phyloP scores from a whole-genome alignment of 2,113 vertebrate species.

The Saguinus midas region DNA sequence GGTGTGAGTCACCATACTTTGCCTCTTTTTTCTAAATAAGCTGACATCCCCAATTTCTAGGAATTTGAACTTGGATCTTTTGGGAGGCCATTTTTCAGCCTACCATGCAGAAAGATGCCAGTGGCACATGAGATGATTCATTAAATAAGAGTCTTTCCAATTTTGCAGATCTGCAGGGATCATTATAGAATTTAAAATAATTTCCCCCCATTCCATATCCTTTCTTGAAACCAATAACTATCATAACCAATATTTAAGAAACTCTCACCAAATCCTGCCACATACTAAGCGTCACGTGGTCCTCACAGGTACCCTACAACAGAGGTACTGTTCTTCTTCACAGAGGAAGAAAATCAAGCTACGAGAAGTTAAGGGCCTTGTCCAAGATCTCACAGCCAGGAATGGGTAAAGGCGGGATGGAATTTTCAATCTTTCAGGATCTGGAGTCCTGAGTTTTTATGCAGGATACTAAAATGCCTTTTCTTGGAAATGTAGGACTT shows the following conservation, averaged over 20 bases:
- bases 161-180: not conserved
- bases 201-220: not conserved
- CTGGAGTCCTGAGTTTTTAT: not conserved
- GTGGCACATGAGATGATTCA: not conserved
- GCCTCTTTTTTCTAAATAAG: not conserved
- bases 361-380: not conserved
- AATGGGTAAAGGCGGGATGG: not conserved
- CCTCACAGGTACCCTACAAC: not conserved
- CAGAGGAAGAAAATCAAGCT: not conserved
- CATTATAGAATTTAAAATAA: not conserved
- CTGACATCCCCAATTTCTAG: not conserved
- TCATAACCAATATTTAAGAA: not conserved
- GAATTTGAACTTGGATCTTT: not conserved
- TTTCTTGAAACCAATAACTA: not conserved
- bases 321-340: not conserved
- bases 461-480: not conserved
- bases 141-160: not conserved
- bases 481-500: not conserved
- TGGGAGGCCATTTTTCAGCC: not conserved
- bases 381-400: not conserved
- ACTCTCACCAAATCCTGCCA: not conserved
- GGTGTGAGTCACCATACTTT: too few species aligned
- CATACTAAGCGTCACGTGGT: not conserved
- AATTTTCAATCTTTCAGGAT: not conserved
- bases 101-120: not conserved